These are phyloP conservation scores for Meriones psammophilus DNA, from an alignment of 2,797 vertebrate genomes.

Conservation along the genomic window DNA sequence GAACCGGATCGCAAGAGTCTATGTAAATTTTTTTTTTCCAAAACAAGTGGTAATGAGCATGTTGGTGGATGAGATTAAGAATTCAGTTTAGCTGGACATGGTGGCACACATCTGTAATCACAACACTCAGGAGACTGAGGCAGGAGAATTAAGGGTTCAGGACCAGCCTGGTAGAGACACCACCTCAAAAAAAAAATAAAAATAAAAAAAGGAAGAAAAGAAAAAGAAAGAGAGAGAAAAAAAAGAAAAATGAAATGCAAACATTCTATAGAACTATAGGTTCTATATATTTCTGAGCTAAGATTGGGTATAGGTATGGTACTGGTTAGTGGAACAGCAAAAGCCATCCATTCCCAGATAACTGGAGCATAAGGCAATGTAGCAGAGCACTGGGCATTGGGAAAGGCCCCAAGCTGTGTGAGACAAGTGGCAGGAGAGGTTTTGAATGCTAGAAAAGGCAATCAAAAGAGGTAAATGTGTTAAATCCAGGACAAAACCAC, in stretches of 20 bases:
- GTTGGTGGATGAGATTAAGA: neutral
- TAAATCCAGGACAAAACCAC: neutral
- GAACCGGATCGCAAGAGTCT: neutral
- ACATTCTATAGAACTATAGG: too few species aligned
- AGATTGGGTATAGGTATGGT: neutral
- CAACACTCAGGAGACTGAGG: neutral
- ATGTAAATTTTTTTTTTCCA: neutral
- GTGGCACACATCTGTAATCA: neutral
- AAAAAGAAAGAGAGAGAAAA: too few species aligned
- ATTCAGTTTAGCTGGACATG: neutral
- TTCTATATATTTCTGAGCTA: too few species aligned
- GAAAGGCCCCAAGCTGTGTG: neutral
- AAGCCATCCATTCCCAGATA: neutral
- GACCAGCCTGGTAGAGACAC: neutral
- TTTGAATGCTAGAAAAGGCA: neutral
- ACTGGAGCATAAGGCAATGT: neutral
- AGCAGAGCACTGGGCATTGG: neutral
- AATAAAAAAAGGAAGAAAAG: too few species aligned
- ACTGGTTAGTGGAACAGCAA: neutral
- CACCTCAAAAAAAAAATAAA: neutral
- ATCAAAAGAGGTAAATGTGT: neutral
- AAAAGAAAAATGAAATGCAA: too few species aligned
- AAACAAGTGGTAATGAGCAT: neutral
- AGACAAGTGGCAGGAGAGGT: neutral
- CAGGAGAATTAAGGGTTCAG: neutral